Evolutionary conservation across 2,888 invertebrate species (phyloP), one percentile per base, ranked within the genome.

Genomic region (Phalangium opilio): DNA sequence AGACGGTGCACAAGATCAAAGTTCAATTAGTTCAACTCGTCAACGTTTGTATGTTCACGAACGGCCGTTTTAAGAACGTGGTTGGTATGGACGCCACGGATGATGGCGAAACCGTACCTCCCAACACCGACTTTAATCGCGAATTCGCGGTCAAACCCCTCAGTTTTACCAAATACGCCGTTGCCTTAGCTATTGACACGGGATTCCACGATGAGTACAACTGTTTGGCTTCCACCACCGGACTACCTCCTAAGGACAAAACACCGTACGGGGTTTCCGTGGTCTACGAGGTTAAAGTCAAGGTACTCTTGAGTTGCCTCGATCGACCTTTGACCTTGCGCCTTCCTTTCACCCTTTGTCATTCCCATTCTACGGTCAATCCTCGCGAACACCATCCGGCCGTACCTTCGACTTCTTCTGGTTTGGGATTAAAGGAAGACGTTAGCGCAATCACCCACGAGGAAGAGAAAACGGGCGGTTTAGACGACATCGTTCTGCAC

Each of bases 31-130:
- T 87, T 2, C 87, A 89, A 63, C 83, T 86, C 65, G 87, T 87
- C 19, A 86, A 87, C 63, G 89, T 91, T 1, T 87, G 87, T 67
- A 87, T 91, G 82, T 86, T 90, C 68, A 89, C 87, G 56, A 86
- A 87, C 61, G 87, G 87, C 0, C 87, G 87, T 68, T 89, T 89
- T 70, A 87, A 89, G 69, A 89, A 87, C 65, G 79, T 84, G n/a
- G 86, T 89, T 1, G 86, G 55, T 11, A 8, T 49, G 3, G 34
- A 48, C 12, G 49, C 49, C 40, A 48, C 49, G 2, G 51, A 55
- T 17, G 48, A 47, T 11, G 40, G 49, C 1, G 54, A 49, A 32
- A 49, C 55, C 1, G 48, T 55, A 10, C 34, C 48, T 11, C 51
- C 55, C 1, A 50, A 51, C 1, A 46, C 51, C 1, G 49, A 51